These are phyloP conservation scores for Poecilia gillii DNA, from an alignment of 2,797 vertebrate genomes.

Conservation along the genomic window DNA sequence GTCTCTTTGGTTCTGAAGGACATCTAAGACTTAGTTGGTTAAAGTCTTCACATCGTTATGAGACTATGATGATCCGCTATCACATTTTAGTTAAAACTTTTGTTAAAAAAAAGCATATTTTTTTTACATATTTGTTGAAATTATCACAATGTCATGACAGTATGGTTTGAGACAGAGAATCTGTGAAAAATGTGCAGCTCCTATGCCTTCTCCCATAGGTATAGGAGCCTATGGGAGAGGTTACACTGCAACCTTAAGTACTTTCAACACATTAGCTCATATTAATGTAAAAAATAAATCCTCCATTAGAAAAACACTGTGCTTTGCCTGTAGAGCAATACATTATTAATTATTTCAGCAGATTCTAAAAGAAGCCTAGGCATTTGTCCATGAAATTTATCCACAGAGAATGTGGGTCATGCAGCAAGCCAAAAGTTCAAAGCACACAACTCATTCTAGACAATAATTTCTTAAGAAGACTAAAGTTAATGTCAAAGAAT, in stretches of 20 bases:
- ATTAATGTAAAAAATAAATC: background rate
- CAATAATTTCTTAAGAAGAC: background rate
- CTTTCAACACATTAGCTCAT: background rate
- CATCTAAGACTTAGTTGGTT: background rate
- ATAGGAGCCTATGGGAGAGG: background rate
- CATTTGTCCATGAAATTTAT: conserved; percentile 14
- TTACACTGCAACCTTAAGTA: background rate
- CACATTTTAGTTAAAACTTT: background rate
- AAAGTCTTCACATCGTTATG: background rate
- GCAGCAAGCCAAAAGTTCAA: background rate
- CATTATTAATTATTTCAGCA: conserved; percentile 8
- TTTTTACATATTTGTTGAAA: too few species aligned
- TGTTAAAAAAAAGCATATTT: too few species aligned
- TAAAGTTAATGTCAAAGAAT: conserved; percentile 2
- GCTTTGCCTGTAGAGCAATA: background rate
- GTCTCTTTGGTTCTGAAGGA: background rate
- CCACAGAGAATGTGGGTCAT: conserved; percentile 4
- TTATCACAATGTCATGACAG: too few species aligned
- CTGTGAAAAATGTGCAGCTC: too few species aligned
- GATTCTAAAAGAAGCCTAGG: background rate
- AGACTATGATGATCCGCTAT: background rate
- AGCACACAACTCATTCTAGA: background rate
- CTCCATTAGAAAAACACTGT: background rate
- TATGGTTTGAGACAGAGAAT: too few species aligned
- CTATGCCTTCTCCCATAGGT: too few species aligned